These are phyloP conservation scores for Euproctis similis DNA, from an alignment of 2,888 invertebrate genomes.

Conservation along the genomic window DNA sequence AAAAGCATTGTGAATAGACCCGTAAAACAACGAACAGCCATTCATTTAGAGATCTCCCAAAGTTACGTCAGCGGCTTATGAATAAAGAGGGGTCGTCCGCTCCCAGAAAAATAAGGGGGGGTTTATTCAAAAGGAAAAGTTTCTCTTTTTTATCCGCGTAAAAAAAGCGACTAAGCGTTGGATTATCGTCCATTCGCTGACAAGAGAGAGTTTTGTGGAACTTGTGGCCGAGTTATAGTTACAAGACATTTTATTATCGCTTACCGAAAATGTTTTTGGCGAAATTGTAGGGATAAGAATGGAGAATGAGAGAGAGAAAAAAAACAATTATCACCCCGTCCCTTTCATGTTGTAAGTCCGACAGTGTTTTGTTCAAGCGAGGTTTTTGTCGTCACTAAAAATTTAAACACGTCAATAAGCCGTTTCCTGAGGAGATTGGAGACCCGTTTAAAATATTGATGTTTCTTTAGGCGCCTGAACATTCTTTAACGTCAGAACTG, in stretches of 20 bases:
- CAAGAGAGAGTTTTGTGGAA: conserved; percentile 66
- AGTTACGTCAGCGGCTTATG: conserved; percentile 71
- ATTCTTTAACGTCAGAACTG: conserved; percentile 3
- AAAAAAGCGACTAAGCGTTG: conserved; percentile 59
- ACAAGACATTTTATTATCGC: conserved; percentile 56
- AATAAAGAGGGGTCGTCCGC: conserved; percentile 68
- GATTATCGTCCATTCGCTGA: conserved; percentile 63
- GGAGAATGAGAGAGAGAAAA: no score
- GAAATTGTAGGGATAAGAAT: conserved; percentile 36
- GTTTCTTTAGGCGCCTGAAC: conserved; percentile 11
- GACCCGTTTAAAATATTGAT: conserved; percentile 21
- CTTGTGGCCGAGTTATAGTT: conserved; percentile 42
- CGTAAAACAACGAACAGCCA: conserved; percentile 75
- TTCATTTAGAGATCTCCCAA: conserved; percentile 71
- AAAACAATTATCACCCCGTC: conserved; percentile 39
- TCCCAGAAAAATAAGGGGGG: conserved; percentile 58
- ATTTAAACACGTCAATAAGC: conserved; percentile 30
- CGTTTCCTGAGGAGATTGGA: conserved; percentile 22
- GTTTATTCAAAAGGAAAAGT: conserved; percentile 65
- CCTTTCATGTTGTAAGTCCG: conserved; percentile 24
- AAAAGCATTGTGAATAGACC: conserved; percentile 69
- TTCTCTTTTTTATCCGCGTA: conserved; percentile 61
- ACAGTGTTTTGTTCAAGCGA: conserved; percentile 17
- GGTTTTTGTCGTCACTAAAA: conserved; percentile 26
- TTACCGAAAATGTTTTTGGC: conserved; percentile 34